Evolutionary conservation across 2,888 invertebrate genomes (phyloP).

Genomic region (Alloplasta piceator): DNA sequence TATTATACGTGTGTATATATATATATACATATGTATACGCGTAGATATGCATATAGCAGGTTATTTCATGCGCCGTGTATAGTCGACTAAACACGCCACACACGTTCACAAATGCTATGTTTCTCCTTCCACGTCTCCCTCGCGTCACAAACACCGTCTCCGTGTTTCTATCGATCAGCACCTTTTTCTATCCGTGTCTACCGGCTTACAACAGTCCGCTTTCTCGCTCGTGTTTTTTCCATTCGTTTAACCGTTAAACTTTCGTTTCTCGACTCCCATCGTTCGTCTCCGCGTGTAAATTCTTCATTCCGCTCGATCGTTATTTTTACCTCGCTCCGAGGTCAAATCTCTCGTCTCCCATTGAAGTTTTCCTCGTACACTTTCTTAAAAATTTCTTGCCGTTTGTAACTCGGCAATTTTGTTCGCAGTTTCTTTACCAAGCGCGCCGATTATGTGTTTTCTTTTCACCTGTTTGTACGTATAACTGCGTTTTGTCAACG

Average conservation of each 20-base stretch:
- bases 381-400: neutral
- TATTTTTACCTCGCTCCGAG: neutral
- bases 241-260: conserved; percentile 41
- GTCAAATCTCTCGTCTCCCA: neutral
- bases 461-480: neutral
- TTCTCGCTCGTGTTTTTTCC: conserved; percentile 42
- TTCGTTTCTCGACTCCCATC: conserved; percentile 18
- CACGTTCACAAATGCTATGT: conserved; percentile 2
- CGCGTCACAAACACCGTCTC: conserved; percentile 25
- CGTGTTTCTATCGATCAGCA: conserved; percentile 60
- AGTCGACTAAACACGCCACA: conserved; percentile 43
- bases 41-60: conserved; percentile 13
- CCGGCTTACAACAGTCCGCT: conserved; percentile 33
- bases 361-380: neutral
- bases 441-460: neutral
- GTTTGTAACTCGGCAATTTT: too few species aligned
- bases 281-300: neutral
- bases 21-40: neutral
- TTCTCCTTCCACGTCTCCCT: conserved; percentile 15
- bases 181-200: conserved; percentile 21
- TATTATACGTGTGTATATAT: neutral
- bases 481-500: neutral
- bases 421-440: too few species aligned
- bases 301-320: neutral
- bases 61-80: conserved; percentile 35